A percentile compares a stretch with the other conserved stretches of the same genome.
These are phyloP conservation scores for Lepidonotus clava DNA, from an alignment of 2,888 invertebrate species.

Conservation along the genomic window DNA sequence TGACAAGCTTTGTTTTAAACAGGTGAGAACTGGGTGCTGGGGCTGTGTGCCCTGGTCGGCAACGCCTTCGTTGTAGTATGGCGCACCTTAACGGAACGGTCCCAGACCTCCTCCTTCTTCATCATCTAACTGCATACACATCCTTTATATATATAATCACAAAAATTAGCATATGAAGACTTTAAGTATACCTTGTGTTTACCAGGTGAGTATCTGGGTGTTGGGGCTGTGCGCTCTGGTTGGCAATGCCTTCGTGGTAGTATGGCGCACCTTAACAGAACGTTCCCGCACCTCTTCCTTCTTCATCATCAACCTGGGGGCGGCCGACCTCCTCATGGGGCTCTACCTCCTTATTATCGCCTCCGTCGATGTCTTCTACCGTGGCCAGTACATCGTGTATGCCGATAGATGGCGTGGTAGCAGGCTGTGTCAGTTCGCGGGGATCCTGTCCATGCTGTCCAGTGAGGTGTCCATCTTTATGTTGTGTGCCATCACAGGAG, in stretches of 20 bases:
- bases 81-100: constrained; percentile 82
- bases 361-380: constrained; percentile 57
- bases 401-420: constrained; percentile 75
- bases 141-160: no score
- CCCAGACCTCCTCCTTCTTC: constrained; percentile 72
- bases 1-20: no score
- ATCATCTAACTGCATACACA: constrained; percentile 84
- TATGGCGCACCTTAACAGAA: constrained; percentile 82
- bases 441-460: constrained; percentile 78
- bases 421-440: constrained; percentile 75
- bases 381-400: constrained; percentile 80
- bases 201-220: constrained; percentile 83
- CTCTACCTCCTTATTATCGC: constrained; percentile 83
- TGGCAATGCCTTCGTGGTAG: constrained; percentile 83
- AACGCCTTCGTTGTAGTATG: constrained; percentile 82
- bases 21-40: constrained; percentile 84
- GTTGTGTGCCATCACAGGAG: constrained; percentile 80
- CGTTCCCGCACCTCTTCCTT: constrained; percentile 60
- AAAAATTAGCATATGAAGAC: no score
- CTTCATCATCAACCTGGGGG: constrained; percentile 84
- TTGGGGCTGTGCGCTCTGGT: constrained; percentile 84
- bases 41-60: constrained; percentile 83
- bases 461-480: constrained; percentile 81
- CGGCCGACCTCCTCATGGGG: constrained; percentile 85
- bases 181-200: no score